Conservation (phyloP, 2,797 vertebrate species). For the Phoebastria nigripes region DNA sequence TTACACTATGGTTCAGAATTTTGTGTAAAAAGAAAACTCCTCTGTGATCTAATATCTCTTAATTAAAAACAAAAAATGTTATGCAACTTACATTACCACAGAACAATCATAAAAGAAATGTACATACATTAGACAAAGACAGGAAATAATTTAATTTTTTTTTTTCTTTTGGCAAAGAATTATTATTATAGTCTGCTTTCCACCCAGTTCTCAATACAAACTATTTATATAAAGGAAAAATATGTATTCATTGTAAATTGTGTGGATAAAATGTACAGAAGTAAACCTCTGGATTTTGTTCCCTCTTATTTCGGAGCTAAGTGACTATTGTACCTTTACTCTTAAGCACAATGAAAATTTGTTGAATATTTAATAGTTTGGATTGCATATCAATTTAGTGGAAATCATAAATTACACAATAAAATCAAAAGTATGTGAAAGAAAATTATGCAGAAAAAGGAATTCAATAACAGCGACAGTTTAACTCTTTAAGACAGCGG, state of each 20-base stretch:
- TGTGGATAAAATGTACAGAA: conserved; percentile 35
- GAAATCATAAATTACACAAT: conserved; percentile 40
- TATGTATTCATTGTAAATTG: conserved; percentile 49
- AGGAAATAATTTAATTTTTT: conserved; percentile 4
- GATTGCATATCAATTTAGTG: background rate
- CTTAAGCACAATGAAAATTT: background rate
- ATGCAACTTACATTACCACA: background rate
- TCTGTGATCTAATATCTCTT: conserved; percentile 47
- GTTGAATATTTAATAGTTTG: conserved; percentile 28
- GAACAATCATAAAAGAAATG: conserved; percentile 46
- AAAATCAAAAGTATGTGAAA: background rate
- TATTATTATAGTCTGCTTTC: conserved; percentile 29
- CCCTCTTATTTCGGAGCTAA: conserved; percentile 45
- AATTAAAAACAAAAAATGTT: conserved; percentile 52
- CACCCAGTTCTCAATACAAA: conserved; percentile 31
- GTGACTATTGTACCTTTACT: conserved; percentile 15
- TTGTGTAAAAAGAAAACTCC: conserved; percentile 22
- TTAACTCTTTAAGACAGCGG: background rate
- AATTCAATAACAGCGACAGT: background rate
- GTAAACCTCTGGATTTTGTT: conserved; percentile 13
- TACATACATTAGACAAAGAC: conserved; percentile 30
- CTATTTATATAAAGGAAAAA: conserved; percentile 30
- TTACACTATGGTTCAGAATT: conserved; percentile 21
- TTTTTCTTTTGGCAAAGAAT: conserved; percentile 37
- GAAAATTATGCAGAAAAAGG: conserved; percentile 15